Evolutionary conservation across 2,888 invertebrate species (phyloP), one percentile per base, ranked within the genome.

Genomic region (Sturmia bella): DNA sequence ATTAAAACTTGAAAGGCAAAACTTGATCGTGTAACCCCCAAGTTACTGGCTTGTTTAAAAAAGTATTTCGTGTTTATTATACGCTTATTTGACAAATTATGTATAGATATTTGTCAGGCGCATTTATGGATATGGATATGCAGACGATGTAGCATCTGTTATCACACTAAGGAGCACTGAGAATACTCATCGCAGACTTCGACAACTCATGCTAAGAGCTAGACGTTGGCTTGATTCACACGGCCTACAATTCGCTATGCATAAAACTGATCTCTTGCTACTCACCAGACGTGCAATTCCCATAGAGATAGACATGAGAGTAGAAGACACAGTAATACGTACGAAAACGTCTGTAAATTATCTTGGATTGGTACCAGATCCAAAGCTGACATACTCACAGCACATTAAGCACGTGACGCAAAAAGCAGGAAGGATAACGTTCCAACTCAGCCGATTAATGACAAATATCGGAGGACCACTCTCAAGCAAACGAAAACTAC

Each of bases 331-430:
- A 5, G 37, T 57, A 11, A 27, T 59, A 2, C 19, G 12, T 3
- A 70, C 39, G 1, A 17, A 59, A 12, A 15, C 15, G 37, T n/a
- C 70, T 9, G 17, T 70, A 2, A 70, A 48, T 7, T 70, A 59
- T n/a, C 70, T 70, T 12, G 48, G 57, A 7, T 21, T 57, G 12
- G 48, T 57, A 21, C 32, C 59, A 12, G 37, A 59, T 3, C n/a
- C 59, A 2, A 70, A 59, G 41, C 50, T 70, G 1, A 59, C 21
- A 1, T 70, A 21, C 17, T 13, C 21, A n/a, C 5, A 12, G 9
- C 54, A 68, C 15, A 52, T 54, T 1, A 4, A 54, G 41, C n/a
- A n/a, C n/a, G n/a, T n/a, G 52, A 54, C 39, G 24, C 50, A 12
- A 1, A 37, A 52, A 17, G 39, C 39, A 2, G 52, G 39, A 6